Percentiles rank a stretch among this genome's conserved stretches.
phyloP scores from a whole-genome alignment of 2,888 invertebrate species.

The Trachelus tabidus region DNA sequence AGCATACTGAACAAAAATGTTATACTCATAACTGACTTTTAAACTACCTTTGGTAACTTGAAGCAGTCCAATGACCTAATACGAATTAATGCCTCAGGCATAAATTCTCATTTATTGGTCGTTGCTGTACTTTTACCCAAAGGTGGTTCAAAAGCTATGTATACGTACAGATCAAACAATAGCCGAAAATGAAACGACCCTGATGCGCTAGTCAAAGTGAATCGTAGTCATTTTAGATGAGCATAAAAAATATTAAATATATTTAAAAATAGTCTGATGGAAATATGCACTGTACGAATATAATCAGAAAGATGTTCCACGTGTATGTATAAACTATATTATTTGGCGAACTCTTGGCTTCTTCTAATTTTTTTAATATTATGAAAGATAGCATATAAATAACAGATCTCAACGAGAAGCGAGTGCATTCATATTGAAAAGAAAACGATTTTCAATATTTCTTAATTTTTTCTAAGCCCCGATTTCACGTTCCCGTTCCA shows the following conservation, averaged over 20 bases:
- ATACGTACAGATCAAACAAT: neutral
- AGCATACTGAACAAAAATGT: no score
- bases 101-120: neutral
- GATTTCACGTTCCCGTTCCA: conserved; percentile 62
- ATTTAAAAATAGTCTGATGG: neutral
- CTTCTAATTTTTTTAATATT: neutral
- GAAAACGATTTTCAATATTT: neutral
- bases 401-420: neutral
- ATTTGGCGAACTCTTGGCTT: neutral
- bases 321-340: neutral
- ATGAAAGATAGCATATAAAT: neutral
- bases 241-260: neutral
- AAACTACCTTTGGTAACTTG: neutral
- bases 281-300: neutral
- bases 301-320: neutral
- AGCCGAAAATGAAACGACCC: neutral
- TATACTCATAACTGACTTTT: no score
- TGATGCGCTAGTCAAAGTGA: neutral
- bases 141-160: neutral
- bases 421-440: neutral
- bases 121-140: neutral
- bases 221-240: neutral
- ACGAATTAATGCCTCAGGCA: neutral
- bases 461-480: conserved; percentile 27
- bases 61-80: neutral